Base-by-base conservation (phyloP, 2,113 vertebrate genomes). In the Typhlomys cinereus region DNA sequence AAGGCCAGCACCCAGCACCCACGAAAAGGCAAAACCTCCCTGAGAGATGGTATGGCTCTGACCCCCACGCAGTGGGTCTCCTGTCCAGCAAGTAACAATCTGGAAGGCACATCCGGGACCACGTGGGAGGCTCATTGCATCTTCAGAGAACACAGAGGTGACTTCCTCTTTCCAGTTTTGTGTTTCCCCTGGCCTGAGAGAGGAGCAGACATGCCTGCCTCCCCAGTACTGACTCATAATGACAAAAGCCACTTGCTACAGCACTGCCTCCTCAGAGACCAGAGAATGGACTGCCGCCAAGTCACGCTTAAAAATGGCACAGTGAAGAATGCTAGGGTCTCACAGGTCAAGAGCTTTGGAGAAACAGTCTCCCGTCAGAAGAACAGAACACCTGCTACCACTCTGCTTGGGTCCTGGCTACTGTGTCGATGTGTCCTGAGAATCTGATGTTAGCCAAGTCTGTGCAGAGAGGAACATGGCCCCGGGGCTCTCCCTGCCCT, bases 31-130 rank as follows among this genome's bases (percentile, higher is more conserved):
- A 61, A 18, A 27, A 84, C 9, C 44, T 25, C 46, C 64, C 64
- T 36, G 31, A 48, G n/a, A n/a, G 25, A 20, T 31, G 66, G 46
- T 5, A 34, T 23, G 73, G 4, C 74, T 34, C 34, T 62, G 27
- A 3, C 59, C 44, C 0, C 0, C 14, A 21, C n/a, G n/a, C 13
- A 9, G 18, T 4, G 13, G 81, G 31, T 18, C 14, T 62, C 41
- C 82, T 29, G 18, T 57, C 14, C 27, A 4, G 69, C 41, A n/a
- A 2, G 54, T 9, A 31, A 59, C 54, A 54, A n/a, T 93, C 73
- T 54, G 61, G 67, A 48, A 14, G 44, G 13, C 54, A 21, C 41
- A 15, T 39, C 39, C 10, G 6, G 25, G 44, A 12, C 21, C 46
- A 13, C 0, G 7, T 9, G 2, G 2, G 41, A 64, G 14, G 54